Evolutionary conservation across 2,113 vertebrate species (phyloP), one percentile per base, ranked within the genome.

Genomic region (Brachyhypopomus gauderio): DNA sequence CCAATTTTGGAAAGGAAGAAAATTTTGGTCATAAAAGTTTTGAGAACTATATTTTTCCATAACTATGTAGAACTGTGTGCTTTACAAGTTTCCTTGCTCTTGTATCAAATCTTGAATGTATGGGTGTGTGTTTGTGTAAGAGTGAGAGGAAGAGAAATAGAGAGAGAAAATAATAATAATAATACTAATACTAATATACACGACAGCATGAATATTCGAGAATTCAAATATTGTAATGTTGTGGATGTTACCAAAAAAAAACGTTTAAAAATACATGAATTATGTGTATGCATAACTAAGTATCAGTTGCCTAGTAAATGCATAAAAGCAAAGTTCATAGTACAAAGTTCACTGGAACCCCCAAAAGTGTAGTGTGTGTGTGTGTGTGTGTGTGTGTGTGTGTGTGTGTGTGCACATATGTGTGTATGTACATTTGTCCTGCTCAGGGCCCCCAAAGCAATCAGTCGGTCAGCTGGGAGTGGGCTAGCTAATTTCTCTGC

Each of bases 401-500:
- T 67, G 56, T 78, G 72, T 66, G 72, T 78, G 87, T 66, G 34
- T 67, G 36, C 74, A 38, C 34, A 48, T 74, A 70, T 78, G 63
- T 74, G 22, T 79, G 16, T 58, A 34, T 62, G 69, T 23, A 62
- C 86, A 88, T 93, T 92, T 90, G 83, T 93, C 90, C 85, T 88
- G 87, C 77, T 90, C 90, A 89, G 88, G 87, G 91, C 86, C 90
- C 87, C 86, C 58, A 22, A 86, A 92, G 93, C 88, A 92, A 93
- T 93, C 92, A 93, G 90, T 92, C 90, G 71, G 34, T 93, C 92
- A 92, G 83, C 74, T 38, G 88, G 90, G 89, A 90, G 87, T 88
- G 90, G 84, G 88, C 79, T 66, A 30, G 89, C 92, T 94, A 93
- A 94, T 93, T 94, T 91, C 83, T 89, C 88, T 87, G 80, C 86